These are phyloP conservation scores for Ochlodes sylvanus DNA, from an alignment of 2,888 invertebrate species.

Conservation along the genomic window DNA sequence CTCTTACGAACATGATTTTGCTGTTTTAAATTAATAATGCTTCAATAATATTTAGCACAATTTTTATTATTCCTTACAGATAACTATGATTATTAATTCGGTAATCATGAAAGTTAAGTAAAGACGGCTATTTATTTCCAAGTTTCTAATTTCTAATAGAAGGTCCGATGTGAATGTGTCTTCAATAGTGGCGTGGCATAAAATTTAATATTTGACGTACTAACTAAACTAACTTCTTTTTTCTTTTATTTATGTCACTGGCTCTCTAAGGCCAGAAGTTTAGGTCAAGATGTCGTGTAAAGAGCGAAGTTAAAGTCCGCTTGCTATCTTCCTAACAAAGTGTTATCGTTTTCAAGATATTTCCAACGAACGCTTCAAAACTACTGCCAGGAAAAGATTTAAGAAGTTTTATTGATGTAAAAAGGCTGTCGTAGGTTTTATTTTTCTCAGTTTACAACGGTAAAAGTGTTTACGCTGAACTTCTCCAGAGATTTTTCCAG, in stretches of 20 bases:
- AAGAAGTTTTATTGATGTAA: slow-evolving; percentile 8
- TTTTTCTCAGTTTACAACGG: background rate
- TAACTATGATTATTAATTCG: too few relatives aligned
- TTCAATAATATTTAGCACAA: too few relatives aligned
- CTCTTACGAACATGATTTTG: too few relatives aligned
- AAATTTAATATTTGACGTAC: too few relatives aligned
- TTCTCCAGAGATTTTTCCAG: background rate
- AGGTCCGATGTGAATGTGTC: too few relatives aligned
- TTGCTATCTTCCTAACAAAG: slow-evolving; percentile 7
- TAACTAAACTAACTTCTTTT: slow-evolving; percentile 13
- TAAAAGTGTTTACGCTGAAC: background rate
- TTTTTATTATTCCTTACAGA: too few relatives aligned
- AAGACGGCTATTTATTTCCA: too few relatives aligned
- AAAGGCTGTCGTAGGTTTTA: slow-evolving; percentile 1
- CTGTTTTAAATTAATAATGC: too few relatives aligned
- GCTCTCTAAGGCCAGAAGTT: slow-evolving; percentile 15
- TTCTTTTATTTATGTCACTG: slow-evolving; percentile 2
- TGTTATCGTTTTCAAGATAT: slow-evolving; percentile 4
- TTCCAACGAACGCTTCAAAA: slow-evolving; percentile 3
- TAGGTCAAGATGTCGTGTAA: slow-evolving; percentile 29
- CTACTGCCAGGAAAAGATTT: slow-evolving; percentile 5
- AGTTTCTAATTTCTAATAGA: too few relatives aligned
- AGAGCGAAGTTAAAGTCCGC: slow-evolving; percentile 8
- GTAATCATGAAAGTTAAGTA: too few relatives aligned
- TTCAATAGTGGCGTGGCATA: too few relatives aligned